These are phyloP conservation scores for Pristionchus arcanus DNA, from an alignment of 2,888 invertebrate genomes.

Conservation along the genomic window DNA sequence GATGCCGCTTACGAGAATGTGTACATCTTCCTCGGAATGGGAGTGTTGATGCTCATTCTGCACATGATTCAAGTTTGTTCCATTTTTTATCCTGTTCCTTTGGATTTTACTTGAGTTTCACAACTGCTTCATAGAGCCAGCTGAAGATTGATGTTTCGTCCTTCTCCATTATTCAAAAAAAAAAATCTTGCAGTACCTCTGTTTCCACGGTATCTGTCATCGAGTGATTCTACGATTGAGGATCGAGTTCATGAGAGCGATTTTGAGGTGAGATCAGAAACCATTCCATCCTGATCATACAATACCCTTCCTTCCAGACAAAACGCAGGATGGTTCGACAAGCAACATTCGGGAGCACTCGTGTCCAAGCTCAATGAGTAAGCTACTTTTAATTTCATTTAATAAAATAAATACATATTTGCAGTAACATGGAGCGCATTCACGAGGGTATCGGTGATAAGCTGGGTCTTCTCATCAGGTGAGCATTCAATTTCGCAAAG, in stretches of 20 bases:
- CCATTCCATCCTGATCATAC: background rate
- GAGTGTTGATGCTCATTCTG: conserved; percentile 66
- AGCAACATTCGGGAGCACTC: conserved; percentile 70
- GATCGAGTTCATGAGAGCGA: conserved; percentile 64
- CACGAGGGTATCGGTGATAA: conserved; percentile 75
- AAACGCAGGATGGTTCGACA: conserved; percentile 75
- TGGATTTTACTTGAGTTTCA: background rate
- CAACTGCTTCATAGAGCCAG: background rate
- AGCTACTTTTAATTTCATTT: conserved; percentile 20
- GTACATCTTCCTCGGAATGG: conserved; percentile 74
- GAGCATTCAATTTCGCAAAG: background rate
- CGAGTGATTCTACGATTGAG: conserved; percentile 69
- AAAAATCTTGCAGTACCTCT: conserved; percentile 65
- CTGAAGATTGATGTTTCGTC: background rate
- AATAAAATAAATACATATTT: conserved; percentile 42
- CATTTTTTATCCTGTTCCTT: background rate
- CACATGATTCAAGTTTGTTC: conserved; percentile 68
- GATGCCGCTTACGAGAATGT: conserved; percentile 70
- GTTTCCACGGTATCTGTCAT: conserved; percentile 70
- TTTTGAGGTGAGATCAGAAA: conserved; percentile 56
- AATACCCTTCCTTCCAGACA: conserved; percentile 59
- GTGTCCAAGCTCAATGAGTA: conserved; percentile 72
- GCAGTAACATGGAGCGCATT: conserved; percentile 67
- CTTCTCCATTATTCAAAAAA: too few relatives aligned
- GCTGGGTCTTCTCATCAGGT: conserved; percentile 70